A percentile compares a stretch with the other conserved stretches of the same genome.
Evolutionary conservation across 2,113 vertebrate genomes (phyloP).

Genomic region (Neogale vison): DNA sequence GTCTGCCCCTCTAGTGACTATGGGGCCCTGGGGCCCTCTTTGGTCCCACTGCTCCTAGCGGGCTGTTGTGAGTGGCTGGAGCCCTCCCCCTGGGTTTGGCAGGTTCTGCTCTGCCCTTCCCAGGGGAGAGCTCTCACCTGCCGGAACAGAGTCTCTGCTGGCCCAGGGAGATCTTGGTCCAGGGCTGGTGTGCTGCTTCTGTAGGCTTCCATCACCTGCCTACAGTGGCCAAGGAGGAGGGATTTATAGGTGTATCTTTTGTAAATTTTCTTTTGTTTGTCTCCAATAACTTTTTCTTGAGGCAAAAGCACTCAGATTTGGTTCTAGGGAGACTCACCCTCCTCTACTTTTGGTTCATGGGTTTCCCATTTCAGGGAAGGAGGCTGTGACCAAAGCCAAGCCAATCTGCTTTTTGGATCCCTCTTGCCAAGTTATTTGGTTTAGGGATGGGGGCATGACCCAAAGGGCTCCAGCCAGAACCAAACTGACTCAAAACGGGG

Average conservation of each 20-base stretch:
- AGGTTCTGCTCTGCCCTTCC: neutral
- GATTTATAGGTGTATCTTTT: too few relatives aligned
- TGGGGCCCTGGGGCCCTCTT: accelerated
- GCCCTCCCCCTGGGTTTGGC: neutral
- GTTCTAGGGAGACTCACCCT: neutral
- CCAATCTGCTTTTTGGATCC: neutral
- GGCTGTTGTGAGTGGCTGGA: neutral
- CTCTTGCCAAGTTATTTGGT: neutral
- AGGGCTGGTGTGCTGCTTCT: neutral
- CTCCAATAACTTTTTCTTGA: neutral
- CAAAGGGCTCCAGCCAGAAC: neutral
- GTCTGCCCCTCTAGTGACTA: neutral
- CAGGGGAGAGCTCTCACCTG: accelerated
- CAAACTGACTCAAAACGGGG: neutral
- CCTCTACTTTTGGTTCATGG: neutral
- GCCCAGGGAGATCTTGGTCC: neutral
- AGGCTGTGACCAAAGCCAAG: neutral
- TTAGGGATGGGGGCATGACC: neutral
- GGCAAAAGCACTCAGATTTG: neutral
- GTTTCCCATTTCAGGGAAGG: neutral
- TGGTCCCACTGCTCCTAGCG: neutral
- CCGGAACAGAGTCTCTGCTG: neutral
- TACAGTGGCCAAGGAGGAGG: neutral
- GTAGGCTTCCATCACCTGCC: neutral
- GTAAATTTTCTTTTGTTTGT: neutral